A percentile compares a stretch with the other conserved stretches of the same genome.
Evolutionary conservation across 2,888 invertebrate species (phyloP).

Genomic region (Hydraecia micacea): DNA sequence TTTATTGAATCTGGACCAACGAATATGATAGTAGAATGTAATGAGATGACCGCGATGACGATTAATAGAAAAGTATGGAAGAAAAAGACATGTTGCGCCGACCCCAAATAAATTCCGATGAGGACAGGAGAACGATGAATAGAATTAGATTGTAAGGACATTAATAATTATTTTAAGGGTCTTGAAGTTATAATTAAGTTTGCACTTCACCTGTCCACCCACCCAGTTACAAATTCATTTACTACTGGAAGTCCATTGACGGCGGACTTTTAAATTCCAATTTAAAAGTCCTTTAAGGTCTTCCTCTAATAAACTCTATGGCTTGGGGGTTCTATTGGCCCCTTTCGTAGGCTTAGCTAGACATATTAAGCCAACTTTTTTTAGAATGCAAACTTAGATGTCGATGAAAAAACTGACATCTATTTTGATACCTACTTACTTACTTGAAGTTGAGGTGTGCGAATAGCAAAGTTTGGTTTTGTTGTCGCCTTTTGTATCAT

Average conservation of each 20-base stretch:
- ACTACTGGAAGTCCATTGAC: neutral
- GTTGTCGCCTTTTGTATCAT: neutral
- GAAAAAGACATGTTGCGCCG: too few species aligned
- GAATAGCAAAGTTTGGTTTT: slow-evolving; percentile 27
- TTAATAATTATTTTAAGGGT: neutral
- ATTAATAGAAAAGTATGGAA: too few species aligned
- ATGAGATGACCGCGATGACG: neutral
- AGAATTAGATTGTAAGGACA: neutral
- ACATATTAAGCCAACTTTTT: neutral
- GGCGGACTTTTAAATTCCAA: neutral
- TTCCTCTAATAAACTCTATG: slow-evolving; percentile 6
- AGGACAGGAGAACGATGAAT: neutral
- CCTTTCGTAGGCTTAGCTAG: neutral
- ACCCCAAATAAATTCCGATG: too few species aligned
- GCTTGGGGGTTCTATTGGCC: neutral
- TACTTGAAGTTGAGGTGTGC: neutral
- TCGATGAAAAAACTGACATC: neutral
- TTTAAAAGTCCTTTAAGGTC: slow-evolving; percentile 1
- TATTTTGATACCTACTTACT: neutral
- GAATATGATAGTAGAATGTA: neutral
- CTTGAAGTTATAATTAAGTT: neutral
- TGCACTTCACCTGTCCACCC: neutral
- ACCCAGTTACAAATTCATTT: slow-evolving; percentile 11
- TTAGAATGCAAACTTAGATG: neutral
- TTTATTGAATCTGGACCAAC: too few species aligned